These are phyloP conservation scores for Micoletzkya japonica DNA, from an alignment of 2,888 invertebrate genomes.

Conservation along the genomic window DNA sequence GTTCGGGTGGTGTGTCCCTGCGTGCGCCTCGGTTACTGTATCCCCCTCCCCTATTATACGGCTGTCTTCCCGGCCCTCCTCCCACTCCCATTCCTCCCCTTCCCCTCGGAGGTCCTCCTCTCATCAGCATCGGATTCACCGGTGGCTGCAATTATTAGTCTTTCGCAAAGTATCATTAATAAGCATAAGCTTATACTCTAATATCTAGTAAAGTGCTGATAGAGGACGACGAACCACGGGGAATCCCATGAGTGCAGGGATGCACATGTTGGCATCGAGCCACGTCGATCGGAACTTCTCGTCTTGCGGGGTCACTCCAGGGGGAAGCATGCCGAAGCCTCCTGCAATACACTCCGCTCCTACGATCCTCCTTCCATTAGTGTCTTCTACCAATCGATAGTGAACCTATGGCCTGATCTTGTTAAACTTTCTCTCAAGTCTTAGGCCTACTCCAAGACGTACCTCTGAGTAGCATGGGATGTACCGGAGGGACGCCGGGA, in stretches of 20 bases:
- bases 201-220: no score
- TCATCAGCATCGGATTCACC: slow-evolving; percentile 21
- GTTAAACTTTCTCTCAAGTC: no score
- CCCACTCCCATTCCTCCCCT: slow-evolving; percentile 18
- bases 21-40: background rate
- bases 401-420: no score
- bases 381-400: no score
- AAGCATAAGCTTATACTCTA: no score
- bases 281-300: slow-evolving; percentile 27
- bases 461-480: background rate
- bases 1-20: background rate
- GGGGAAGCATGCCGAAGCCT: slow-evolving; percentile 16
- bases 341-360: no score
- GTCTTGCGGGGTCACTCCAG: slow-evolving; percentile 6
- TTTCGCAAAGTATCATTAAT: background rate
- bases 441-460: background rate
- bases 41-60: background rate
- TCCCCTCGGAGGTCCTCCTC: slow-evolving; percentile 7
- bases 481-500: no score
- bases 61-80: background rate
- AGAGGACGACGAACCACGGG: slow-evolving; percentile 6
- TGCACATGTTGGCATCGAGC: slow-evolving; percentile 27
- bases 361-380: no score
- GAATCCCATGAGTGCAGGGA: slow-evolving; percentile 23
- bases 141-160: no score